Evolutionary conservation across 1,140 invertebrate species (phyloP).

Genomic region (Drosophila azteca): DNA sequence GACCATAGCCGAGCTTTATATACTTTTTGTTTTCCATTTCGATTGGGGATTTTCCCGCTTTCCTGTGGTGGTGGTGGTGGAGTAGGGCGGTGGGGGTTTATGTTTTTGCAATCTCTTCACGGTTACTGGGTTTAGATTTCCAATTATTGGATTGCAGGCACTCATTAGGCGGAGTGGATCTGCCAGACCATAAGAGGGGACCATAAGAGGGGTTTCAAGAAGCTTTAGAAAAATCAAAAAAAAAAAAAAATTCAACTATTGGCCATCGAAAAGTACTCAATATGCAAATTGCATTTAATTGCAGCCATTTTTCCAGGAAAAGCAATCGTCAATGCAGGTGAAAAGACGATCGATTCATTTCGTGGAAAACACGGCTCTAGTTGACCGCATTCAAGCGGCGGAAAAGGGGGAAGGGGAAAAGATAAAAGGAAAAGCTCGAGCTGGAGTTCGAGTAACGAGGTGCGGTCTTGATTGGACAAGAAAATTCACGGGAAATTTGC

Average conservation of each 20-base stretch:
- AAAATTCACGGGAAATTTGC: slow-evolving; percentile 34
- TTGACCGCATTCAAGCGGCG: slow-evolving; percentile 42
- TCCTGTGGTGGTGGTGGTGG: background rate
- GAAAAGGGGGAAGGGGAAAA: background rate
- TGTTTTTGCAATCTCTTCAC: slow-evolving; percentile 54
- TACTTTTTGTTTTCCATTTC: slow-evolving; percentile 43
- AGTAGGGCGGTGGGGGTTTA: background rate
- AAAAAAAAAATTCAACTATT: slow-evolving; percentile 9
- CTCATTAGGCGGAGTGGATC: slow-evolving; percentile 55
- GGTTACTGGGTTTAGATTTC: slow-evolving; percentile 54
- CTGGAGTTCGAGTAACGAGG: too few relatives aligned
- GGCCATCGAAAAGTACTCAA: slow-evolving; percentile 10
- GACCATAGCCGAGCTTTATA: background rate
- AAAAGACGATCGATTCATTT: slow-evolving; percentile 31
- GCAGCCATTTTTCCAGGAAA: slow-evolving; percentile 41
- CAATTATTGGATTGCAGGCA: slow-evolving; percentile 63
- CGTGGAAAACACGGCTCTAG: slow-evolving; percentile 44
- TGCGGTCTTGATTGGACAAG: too few relatives aligned
- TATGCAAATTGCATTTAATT: slow-evolving; percentile 53
- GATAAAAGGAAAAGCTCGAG: slow-evolving; percentile 17
- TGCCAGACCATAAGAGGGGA: slow-evolving; percentile 34
- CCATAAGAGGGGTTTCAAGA: too few relatives aligned
- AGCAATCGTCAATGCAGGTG: slow-evolving; percentile 14
- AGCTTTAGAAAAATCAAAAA: background rate
- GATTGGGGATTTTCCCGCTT: slow-evolving; percentile 6